phyloP scores from a whole-genome alignment of 2,797 vertebrate genomes.

The Hybognathus amarus region DNA sequence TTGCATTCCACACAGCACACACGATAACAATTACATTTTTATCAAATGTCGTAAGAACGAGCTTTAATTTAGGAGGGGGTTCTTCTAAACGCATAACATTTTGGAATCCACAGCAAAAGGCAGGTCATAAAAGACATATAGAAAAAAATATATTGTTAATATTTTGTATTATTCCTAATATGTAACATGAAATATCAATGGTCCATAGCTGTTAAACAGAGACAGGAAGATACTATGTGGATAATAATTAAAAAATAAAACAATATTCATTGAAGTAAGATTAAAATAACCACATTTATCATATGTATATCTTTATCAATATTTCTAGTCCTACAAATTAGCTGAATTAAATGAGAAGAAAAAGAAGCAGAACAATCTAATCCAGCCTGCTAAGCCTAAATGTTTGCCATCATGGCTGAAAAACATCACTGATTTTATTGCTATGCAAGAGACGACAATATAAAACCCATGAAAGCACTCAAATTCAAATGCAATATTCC shows the following conservation, averaged over 20 bases:
- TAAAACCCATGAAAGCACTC: not conserved
- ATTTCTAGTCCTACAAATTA: not conserved
- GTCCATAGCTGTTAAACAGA: not conserved
- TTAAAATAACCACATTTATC: not conserved
- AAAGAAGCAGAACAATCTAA: not conserved
- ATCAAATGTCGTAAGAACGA: constrained; percentile 63
- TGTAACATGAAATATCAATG: not conserved
- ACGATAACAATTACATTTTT: constrained; percentile 65
- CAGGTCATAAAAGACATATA: constrained; percentile 9
- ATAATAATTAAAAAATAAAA: not conserved
- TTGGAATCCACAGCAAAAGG: constrained; percentile 47
- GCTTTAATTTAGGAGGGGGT: constrained; percentile 66
- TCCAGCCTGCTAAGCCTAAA: not conserved
- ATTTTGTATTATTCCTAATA: not conserved
- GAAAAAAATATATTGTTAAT: not conserved
- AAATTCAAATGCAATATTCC: constrained; percentile 26
- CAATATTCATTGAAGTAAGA: not conserved
- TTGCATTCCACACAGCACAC: constrained; percentile 55
- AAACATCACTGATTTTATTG: not conserved
- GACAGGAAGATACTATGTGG: not conserved
- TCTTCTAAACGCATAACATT: constrained; percentile 60
- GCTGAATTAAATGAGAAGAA: not conserved
- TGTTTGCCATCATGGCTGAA: not conserved
- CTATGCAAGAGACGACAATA: not conserved
- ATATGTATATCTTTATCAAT: too few relatives aligned